phyloP scores from a whole-genome alignment of 2,113 vertebrate genomes.

The Hippotragus niger region DNA sequence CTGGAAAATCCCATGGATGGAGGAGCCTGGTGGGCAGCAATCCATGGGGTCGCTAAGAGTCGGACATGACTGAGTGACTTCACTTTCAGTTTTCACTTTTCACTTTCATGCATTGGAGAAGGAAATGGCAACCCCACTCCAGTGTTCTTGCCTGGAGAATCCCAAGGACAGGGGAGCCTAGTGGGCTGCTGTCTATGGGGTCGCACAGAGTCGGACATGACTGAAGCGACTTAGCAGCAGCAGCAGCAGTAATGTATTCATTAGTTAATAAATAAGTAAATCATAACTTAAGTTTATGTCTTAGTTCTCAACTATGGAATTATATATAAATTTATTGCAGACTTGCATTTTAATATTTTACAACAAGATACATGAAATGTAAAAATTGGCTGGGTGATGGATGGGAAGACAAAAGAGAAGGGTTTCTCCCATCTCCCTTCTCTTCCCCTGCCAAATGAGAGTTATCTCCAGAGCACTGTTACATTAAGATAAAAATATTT shows the following conservation, averaged over 20 bases:
- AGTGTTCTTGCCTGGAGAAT: too few species aligned
- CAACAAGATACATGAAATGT: not conserved
- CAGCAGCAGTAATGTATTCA: too few species aligned
- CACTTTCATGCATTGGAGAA: too few species aligned
- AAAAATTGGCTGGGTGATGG: not conserved
- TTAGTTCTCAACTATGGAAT: not conserved
- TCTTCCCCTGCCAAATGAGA: not conserved
- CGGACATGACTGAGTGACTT: fast-evolving
- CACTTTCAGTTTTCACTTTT: too few species aligned
- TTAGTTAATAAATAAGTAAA: not conserved
- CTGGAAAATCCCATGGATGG: too few species aligned
- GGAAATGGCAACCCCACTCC: too few species aligned
- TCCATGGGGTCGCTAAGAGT: too few species aligned
- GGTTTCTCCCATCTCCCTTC: not conserved
- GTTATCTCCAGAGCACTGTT: not conserved
- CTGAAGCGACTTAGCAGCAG: too few species aligned
- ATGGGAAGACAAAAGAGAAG: not conserved
- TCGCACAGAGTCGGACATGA: too few species aligned
- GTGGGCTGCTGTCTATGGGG: too few species aligned
- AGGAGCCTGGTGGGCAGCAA: too few species aligned
- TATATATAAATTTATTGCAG: not conserved
- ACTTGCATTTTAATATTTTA: not conserved
- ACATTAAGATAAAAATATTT: not conserved
- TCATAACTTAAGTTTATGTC: not conserved
- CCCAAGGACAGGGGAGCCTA: too few species aligned